These are phyloP conservation scores for Labeo calbasu DNA, from an alignment of 2,797 vertebrate species.

Conservation along the genomic window DNA sequence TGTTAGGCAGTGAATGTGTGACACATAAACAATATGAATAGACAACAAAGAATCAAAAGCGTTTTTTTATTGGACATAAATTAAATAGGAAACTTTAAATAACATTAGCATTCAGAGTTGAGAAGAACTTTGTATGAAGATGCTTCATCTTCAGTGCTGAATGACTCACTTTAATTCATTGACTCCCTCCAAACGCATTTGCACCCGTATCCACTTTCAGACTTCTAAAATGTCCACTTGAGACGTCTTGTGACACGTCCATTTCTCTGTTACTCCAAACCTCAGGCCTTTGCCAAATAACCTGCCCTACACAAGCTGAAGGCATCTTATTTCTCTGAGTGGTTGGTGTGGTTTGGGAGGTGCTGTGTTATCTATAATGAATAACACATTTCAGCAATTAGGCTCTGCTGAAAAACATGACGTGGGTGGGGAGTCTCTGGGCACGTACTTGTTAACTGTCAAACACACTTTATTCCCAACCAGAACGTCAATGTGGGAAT, in stretches of 20 bases:
- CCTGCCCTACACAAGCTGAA: conserved; percentile 64
- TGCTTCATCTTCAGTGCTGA: neutral
- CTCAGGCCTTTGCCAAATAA: conserved; percentile 53
- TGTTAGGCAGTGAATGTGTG: neutral
- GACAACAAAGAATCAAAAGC: too few relatives aligned
- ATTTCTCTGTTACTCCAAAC: conserved; percentile 68
- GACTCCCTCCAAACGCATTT: conserved; percentile 50
- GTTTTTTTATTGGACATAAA: neutral
- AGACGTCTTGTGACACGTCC: conserved; percentile 72
- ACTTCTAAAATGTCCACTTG: conserved; percentile 73
- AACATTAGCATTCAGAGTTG: neutral
- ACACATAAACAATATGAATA: neutral
- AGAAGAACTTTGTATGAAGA: neutral
- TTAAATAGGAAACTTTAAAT: too few relatives aligned
- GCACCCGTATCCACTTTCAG: conserved; percentile 68
- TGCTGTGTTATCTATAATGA: conserved; percentile 72
- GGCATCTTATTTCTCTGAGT: conserved; percentile 63
- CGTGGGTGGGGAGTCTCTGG: conserved; percentile 37
- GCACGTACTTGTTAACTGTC: conserved; percentile 5
- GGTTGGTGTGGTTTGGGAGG: conserved; percentile 65
- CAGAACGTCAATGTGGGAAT: neutral
- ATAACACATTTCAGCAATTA: conserved; percentile 76
- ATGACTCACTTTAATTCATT: neutral
- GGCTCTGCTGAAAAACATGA: conserved; percentile 46
- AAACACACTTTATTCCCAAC: conserved; percentile 25